Evolutionary conservation across 2,113 vertebrate genomes (phyloP), one percentile per base, ranked within the genome.

Genomic region (Polyodon spathula): DNA sequence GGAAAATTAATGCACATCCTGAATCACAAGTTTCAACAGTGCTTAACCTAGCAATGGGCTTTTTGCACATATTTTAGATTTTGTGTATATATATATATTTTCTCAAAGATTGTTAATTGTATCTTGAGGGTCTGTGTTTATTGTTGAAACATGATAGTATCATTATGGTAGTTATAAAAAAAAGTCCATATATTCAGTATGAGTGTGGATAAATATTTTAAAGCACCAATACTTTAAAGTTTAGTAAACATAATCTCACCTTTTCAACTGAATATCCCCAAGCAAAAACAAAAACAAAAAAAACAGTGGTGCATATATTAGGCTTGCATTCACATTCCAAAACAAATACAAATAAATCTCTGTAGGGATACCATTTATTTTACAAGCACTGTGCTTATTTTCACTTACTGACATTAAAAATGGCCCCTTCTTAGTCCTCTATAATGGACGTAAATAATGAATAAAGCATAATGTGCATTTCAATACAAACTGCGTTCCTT

Each of bases 391-490:
- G 27, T 38, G 11, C 51, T 53, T 55, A 16, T 55, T 55, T 55
- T 55, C 53, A 16, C 10, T 38, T 12, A 38, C 53, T 55, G 53
- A 55, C 53, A 55, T 55, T 55, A 55, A 55, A 55, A 55, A 55
- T 55, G 53, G 6, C 17, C 53, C 27, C 53, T 17, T 55, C 53
- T 55, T 55, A 8, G 37, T 4, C 10, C 53, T 55, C 8, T 37
- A 12, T n/a, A 55, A 55, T 55, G 17, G 37, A 55, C 53, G 27
- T 55, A 38, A 55, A 55, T 55, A 55, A 55, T 55, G 53, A 55
- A 55, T 55, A 55, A 12, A 55, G 15, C 17, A 37, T 9, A 37
- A 37, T 55, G 17, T 55, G 53, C 6, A 37, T 55, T 55, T 38
- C 53, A 6, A 55, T 4, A 27, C 9, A 55, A 4, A 37, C 15